phyloP scores from a whole-genome alignment of 2,797 vertebrate genomes.

The Urosaurus nigricauda region DNA sequence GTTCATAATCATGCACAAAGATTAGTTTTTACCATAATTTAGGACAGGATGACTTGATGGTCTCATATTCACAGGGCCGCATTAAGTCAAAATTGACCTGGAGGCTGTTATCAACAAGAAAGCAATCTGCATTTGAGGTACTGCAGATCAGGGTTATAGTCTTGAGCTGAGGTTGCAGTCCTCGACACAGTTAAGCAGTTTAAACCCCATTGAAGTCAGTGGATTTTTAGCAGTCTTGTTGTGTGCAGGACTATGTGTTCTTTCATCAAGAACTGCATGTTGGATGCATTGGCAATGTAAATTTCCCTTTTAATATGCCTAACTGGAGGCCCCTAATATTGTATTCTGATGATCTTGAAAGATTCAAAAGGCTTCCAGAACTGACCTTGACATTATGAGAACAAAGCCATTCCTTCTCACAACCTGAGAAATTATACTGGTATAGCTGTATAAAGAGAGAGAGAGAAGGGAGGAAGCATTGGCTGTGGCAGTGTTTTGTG shows the following conservation, averaged over 20 bases:
- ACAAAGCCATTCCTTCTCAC: slow-evolving; percentile 33
- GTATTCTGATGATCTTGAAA: not conserved
- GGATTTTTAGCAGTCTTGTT: not conserved
- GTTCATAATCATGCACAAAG: slow-evolving; percentile 23
- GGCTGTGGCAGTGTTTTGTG: not conserved
- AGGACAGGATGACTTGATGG: not conserved
- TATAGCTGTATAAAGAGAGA: not conserved
- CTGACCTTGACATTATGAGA: slow-evolving; percentile 19
- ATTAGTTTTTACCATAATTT: slow-evolving; percentile 12
- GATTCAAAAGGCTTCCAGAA: not conserved
- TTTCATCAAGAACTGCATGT: not conserved
- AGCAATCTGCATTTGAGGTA: slow-evolving; percentile 40
- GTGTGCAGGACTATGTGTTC: not conserved
- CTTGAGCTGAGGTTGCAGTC: not conserved
- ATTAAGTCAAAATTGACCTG: too few relatives aligned
- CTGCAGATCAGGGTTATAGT: slow-evolving; percentile 1
- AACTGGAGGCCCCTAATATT: not conserved
- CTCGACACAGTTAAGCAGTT: not conserved
- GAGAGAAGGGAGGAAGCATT: not conserved
- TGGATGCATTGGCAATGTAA: not conserved
- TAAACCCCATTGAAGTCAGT: not conserved
- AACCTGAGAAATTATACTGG: slow-evolving; percentile 1
- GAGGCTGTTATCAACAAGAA: not conserved
- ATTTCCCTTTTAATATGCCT: slow-evolving; percentile 18
- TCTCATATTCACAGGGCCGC: too few relatives aligned